Evolutionary conservation across 2,888 invertebrate species (phyloP).

Genomic region (Panzeria rudis): DNA sequence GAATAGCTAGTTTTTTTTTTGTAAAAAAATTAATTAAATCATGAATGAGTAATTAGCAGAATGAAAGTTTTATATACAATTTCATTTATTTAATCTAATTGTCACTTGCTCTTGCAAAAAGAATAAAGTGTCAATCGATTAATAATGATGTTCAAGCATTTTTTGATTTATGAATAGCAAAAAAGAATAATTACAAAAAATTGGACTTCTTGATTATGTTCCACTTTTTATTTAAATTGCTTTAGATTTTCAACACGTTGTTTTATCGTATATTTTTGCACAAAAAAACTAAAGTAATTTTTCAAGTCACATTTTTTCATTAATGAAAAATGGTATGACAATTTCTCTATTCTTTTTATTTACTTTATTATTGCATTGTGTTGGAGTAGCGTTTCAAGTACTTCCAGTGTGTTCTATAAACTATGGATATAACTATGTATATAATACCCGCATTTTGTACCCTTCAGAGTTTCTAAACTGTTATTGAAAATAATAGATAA

Average conservation of each 20-base stretch:
- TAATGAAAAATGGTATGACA: constrained; percentile 4
- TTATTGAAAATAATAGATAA: no score
- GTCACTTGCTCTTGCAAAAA: constrained; percentile 1
- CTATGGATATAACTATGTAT: neutral
- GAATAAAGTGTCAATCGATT: neutral
- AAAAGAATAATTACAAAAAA: no score
- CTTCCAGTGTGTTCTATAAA: constrained; percentile 3
- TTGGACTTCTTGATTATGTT: no score
- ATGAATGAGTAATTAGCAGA: constrained; percentile 8
- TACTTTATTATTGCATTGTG: constrained; percentile 24
- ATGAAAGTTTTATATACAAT: constrained; percentile 17
- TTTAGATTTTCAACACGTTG: neutral
- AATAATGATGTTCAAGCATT: constrained; percentile 20
- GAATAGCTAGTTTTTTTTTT: no score
- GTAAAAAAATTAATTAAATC: no score
- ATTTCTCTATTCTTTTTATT: constrained; percentile 10
- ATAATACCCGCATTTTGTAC: neutral
- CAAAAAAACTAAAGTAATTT: neutral
- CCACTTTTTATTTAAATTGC: no score
- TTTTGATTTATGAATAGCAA: neutral
- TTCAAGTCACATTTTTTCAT: neutral
- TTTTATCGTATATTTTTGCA: neutral
- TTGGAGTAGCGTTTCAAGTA: constrained; percentile 15
- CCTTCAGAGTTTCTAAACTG: neutral
- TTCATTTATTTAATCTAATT: constrained; percentile 9